phyloP scores from a whole-genome alignment of 2,888 invertebrate genomes.

The Caenorhabditis japonica region DNA sequence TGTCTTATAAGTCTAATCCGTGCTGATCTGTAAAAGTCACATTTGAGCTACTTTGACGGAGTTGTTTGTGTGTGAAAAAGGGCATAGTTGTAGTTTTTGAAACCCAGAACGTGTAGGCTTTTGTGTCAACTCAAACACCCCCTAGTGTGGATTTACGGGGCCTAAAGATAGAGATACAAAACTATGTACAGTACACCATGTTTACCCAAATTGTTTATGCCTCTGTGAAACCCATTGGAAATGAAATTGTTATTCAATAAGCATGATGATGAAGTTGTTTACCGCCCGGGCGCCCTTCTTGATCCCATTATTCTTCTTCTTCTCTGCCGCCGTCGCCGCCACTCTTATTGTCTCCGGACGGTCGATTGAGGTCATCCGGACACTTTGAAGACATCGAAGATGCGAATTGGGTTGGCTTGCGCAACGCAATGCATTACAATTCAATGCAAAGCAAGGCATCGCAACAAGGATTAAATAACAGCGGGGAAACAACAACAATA shows the following conservation, averaged over 20 bases:
- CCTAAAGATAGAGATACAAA: too few relatives aligned
- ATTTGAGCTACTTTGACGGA: too few relatives aligned
- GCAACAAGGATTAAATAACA: neutral
- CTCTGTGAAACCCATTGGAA: neutral
- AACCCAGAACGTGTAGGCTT: too few relatives aligned
- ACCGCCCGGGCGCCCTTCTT: neutral
- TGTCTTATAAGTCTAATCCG: too few relatives aligned
- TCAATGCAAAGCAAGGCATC: neutral
- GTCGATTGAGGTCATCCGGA: slow-evolving; percentile 27
- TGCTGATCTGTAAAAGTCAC: too few relatives aligned
- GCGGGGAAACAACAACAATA: too few relatives aligned
- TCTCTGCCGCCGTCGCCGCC: slow-evolving; percentile 8
- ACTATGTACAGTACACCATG: too few relatives aligned
- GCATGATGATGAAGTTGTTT: slow-evolving; percentile 5
- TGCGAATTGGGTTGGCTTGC: slow-evolving; percentile 3
- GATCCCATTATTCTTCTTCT: slow-evolving; percentile 9
- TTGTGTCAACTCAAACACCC: too few relatives aligned
- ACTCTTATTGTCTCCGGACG: slow-evolving; percentile 1
- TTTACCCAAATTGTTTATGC: neutral
- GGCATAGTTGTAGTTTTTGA: too few relatives aligned
- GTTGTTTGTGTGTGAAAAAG: too few relatives aligned
- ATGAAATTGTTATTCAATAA: neutral
- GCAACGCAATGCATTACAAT: too few relatives aligned
- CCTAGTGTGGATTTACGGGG: too few relatives aligned
- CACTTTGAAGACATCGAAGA: slow-evolving; percentile 9